Evolutionary conservation across 2,888 invertebrate species (phyloP), one percentile per base, ranked within the genome.

Genomic region (Hypolimnas misippus): DNA sequence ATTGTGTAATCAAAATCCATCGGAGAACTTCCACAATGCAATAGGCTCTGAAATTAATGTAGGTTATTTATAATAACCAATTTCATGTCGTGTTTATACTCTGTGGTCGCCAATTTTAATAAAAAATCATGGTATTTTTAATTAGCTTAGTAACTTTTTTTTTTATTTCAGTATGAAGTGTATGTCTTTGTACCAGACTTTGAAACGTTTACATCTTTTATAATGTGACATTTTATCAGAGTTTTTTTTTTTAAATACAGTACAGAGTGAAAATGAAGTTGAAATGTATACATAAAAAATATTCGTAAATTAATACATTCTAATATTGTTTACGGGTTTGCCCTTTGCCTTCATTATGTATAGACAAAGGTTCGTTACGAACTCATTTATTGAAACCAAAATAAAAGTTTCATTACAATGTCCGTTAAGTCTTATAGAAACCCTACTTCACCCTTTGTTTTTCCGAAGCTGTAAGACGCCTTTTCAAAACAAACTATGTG

Each of bases 401-500:
- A 29, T 14, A 29, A n/a, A 21, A 12, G 21, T 21, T 46, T 46
- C 21, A 46, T 46, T 21, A 33, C 58, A 8, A 46, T 12, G 25
- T 33, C 46, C 46, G 8, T 35, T 53, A 62, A 63, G 54, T 50
- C 51, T 40, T 59, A 38, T 51, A 62, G 58, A 55, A 63, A 50
- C 35, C 56, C 29, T 44, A 63, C 40, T 51, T 51, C 55, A 65
- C 62, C 63, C 66, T 67, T 67, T 70, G 64, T 66, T 66, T 64
- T 60, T 57, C 52, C 29, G 25, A 38, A 49, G 57, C 46, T 54
- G 46, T 51, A 56, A 62, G 57, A 53, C 52, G 40, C 56, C 65
- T 67, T 70, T 71, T 68, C 70, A 72, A 72, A 73, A 71, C 70
- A 70, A 70, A 71, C 67, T 70, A 62, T 51, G 61, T 73, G 67